Percentiles rank a stretch among this genome's conserved stretches.
These are phyloP conservation scores for Chloropsis cyanopogon DNA, from an alignment of 2,113 vertebrate species.

Conservation along the genomic window DNA sequence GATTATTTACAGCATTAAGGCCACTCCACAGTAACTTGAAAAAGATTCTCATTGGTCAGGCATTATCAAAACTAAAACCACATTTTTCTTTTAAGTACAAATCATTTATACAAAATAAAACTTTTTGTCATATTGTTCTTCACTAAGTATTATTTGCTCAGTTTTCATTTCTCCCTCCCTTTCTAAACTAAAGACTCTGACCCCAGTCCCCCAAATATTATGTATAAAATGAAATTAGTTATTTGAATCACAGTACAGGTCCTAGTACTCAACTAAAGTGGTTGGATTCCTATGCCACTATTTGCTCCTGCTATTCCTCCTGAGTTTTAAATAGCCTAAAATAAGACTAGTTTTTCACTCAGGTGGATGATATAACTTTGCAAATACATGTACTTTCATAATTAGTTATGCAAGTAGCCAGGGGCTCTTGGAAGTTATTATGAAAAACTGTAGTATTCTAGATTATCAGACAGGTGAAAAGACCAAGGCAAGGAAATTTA, in stretches of 20 bases:
- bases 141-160: not conserved
- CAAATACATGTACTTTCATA: not conserved
- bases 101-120: conserved; percentile 20
- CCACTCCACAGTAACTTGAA: conserved; percentile 50
- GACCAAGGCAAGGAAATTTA: not conserved
- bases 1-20: conserved; percentile 72
- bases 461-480: not conserved
- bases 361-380: not conserved
- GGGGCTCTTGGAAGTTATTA: not conserved
- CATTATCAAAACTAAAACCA: conserved; percentile 64
- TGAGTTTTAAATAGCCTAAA: not conserved
- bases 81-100: conserved; percentile 36
- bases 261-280: not conserved
- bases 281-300: not conserved
- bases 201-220: not conserved
- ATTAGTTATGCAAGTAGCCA: not conserved
- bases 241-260: not conserved
- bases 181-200: not conserved
- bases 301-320: not conserved
- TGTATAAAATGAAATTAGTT: not conserved
- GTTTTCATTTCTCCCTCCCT: not conserved
- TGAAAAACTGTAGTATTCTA: not conserved
- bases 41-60: conserved; percentile 68
- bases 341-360: not conserved
- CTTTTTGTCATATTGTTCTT: not conserved